Evolutionary conservation across 2,113 vertebrate genomes (phyloP).

Genomic region (Myiagra hebetior): DNA sequence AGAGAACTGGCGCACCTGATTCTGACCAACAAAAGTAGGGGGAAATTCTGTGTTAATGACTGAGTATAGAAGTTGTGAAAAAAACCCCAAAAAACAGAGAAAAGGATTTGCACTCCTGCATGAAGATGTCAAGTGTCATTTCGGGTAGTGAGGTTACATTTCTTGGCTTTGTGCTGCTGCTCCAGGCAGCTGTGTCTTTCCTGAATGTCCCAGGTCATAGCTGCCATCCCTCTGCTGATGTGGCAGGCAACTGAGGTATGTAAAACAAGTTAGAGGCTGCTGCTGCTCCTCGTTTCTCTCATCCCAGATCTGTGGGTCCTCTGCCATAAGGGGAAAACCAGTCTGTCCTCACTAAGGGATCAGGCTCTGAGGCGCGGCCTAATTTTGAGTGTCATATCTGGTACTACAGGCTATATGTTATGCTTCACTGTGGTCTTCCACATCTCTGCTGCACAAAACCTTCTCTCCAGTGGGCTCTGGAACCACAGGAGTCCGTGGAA

Average conservation of each 20-base stretch:
- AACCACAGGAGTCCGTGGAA: not conserved
- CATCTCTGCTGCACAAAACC: not conserved
- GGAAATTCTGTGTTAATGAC: not conserved
- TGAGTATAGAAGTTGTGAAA: not conserved
- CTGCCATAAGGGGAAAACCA: not conserved
- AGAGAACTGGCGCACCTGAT: not conserved
- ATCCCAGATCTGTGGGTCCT: not conserved
- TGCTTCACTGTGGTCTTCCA: not conserved
- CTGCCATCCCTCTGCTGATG: not conserved
- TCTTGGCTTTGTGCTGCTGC: not conserved
- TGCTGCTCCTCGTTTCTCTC: not conserved
- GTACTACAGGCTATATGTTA: not conserved
- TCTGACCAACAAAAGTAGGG: not conserved
- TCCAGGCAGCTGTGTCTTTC: not conserved
- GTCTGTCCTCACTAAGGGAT: not conserved
- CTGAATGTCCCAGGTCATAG: not conserved
- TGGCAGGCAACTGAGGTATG: not conserved
- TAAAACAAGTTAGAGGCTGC: not conserved
- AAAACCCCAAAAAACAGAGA: not conserved
- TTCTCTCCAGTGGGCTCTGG: not conserved
- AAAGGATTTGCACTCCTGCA: not conserved
- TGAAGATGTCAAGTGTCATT: not conserved
- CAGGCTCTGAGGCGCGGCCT: not conserved
- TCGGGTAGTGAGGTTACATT: not conserved
- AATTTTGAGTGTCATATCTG: not conserved